Evolutionary conservation across 2,797 vertebrate genomes (phyloP).

Genomic region (Gadopsis bispinosus): DNA sequence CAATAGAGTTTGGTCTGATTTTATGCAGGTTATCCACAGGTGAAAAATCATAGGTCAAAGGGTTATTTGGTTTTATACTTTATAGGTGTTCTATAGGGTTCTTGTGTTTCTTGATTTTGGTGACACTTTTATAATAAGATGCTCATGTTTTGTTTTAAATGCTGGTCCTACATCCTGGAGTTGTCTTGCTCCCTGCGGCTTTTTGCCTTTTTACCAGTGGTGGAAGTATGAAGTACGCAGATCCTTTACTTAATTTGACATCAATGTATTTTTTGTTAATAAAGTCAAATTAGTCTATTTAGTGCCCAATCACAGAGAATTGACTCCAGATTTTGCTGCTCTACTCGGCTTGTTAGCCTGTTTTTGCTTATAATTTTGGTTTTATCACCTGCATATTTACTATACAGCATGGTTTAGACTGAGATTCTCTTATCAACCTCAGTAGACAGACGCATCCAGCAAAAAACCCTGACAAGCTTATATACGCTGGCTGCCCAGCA

Average conservation of each 20-base stretch:
- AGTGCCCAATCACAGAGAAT: neutral
- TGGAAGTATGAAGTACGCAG: neutral
- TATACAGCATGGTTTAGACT: neutral
- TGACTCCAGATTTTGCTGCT: neutral
- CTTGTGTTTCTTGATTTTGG: neutral
- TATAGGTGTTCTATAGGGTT: neutral
- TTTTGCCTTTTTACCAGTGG: neutral
- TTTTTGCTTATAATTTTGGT: neutral
- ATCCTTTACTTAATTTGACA: neutral
- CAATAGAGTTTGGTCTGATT: constrained; percentile 53
- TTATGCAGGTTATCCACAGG: constrained; percentile 46
- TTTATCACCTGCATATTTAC: neutral
- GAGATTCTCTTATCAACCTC: neutral
- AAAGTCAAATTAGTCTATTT: neutral
- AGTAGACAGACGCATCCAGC: neutral
- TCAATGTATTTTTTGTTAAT: neutral
- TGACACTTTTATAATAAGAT: neutral
- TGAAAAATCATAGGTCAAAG: constrained; percentile 48
- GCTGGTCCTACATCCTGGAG: neutral
- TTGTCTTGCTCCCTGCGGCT: neutral
- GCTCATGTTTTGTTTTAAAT: constrained; percentile 3
- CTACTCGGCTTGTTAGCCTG: neutral
- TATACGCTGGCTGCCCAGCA: neutral
- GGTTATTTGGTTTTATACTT: constrained; percentile 15
- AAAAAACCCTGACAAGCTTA: neutral